Evolutionary conservation across 2,113 vertebrate species (phyloP), one percentile per base, ranked within the genome.

Genomic region (Saccopteryx leptura): DNA sequence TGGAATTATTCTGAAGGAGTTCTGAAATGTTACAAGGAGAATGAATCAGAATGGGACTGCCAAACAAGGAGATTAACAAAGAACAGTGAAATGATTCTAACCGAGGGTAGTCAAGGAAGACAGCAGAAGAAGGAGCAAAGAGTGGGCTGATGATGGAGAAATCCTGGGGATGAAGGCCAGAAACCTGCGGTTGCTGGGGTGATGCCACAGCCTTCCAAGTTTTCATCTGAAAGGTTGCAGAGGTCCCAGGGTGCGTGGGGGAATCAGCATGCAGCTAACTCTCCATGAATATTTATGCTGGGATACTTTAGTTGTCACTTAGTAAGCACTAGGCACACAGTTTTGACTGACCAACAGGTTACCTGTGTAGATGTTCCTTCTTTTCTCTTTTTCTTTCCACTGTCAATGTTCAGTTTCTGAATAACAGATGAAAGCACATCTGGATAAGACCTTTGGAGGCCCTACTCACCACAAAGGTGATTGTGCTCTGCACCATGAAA

Each of bases 191-290:
- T 12, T 26, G 56, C 9, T 66, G 63, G 60, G 4, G 24, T 61
- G 19, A 7, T 48, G 11, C 56, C 60, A 31, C 33, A 69, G 66
- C 7, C 54, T 90, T 80, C n/a, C 6, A 39, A 12, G 50, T 15
- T 24, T 78, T 63, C n/a, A 26, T 56, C 8, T n/a, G 23, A 72
- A 76, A 46, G 23, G 15, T 28, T 69, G 11, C 11, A 9, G 8
- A 72, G 21, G 8, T 17, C 61, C 66, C 7, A 66, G 26, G 26
- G 9, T 7, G 10, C 15, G 46, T 2, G 56, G 50, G 19, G 15
- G 18, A 46, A 69, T 2, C 71, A 13, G 0, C 19, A 18, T 31
- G n/a, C 13, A 31, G 6, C 3, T 19, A 31, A 5, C 3, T 19
- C 18, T 74, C 33, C 24, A 7, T 50, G 26, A 74, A 11, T 68